Evolutionary conservation across 2,888 invertebrate genomes (phyloP).

Genomic region (Lottia scabra): DNA sequence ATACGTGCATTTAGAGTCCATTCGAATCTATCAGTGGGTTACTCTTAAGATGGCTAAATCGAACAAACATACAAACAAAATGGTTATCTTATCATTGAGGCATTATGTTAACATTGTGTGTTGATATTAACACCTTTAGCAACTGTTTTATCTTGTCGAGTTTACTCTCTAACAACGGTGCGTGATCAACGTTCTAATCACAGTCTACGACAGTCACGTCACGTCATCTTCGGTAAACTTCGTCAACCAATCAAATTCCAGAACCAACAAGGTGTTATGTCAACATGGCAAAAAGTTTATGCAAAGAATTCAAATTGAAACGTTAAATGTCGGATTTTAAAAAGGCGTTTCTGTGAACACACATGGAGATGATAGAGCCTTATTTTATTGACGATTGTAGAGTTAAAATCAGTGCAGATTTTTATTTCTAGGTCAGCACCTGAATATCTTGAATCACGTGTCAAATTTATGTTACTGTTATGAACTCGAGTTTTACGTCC

Average conservation of each 20-base stretch:
- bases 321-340: constrained; percentile 2
- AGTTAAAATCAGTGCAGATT: no score
- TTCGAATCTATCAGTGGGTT: not conserved
- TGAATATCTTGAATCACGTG: no score
- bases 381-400: not conserved
- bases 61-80: constrained; percentile 21
- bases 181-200: not conserved
- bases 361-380: not conserved
- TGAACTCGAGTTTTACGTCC: no score
- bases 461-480: no score
- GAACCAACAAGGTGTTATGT: constrained; percentile 11
- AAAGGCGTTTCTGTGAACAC: not conserved
- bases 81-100: constrained; percentile 14
- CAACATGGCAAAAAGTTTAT: constrained; percentile 4
- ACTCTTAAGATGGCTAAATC: constrained; percentile 9
- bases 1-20: not conserved
- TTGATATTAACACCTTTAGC: not conserved
- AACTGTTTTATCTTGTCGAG: not conserved
- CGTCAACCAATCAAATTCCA: constrained; percentile 25
- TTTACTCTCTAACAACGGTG: not conserved
- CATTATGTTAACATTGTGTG: not conserved
- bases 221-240: constrained; percentile 3
- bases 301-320: constrained; percentile 6
- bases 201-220: not conserved
- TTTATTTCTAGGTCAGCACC: no score